Percentiles rank a stretch among this genome's conserved stretches.
These are phyloP conservation scores for Halcyon malimbica DNA, from an alignment of 2,113 vertebrate species.

Conservation along the genomic window DNA sequence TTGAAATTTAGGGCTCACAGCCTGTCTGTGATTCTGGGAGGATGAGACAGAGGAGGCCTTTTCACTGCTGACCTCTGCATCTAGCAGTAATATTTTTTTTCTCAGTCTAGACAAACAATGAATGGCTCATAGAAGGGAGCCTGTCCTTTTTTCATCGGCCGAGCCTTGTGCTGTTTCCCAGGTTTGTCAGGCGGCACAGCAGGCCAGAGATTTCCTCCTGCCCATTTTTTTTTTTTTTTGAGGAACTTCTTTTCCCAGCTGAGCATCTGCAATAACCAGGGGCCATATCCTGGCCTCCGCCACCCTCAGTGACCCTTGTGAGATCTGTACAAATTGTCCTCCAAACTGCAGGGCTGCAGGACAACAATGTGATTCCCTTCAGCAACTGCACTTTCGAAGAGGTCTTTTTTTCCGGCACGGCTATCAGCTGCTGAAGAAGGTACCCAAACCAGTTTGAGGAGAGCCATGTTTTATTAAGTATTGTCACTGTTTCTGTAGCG, in stretches of 20 bases:
- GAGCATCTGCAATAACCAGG: neutral
- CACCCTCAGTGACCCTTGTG: neutral
- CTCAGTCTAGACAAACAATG: neutral
- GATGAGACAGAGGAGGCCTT: neutral
- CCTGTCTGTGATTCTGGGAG: neutral
- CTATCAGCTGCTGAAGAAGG: neutral
- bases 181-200: neutral
- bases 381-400: neutral
- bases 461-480: neutral
- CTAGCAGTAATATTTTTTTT: neutral
- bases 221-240: neutral
- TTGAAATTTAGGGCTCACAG: neutral
- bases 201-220: neutral
- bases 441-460: neutral
- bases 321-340: neutral
- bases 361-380: neutral
- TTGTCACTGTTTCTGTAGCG: neutral
- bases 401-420: neutral
- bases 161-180: neutral
- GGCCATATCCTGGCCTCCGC: neutral
- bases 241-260: neutral
- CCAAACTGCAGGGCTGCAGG: neutral
- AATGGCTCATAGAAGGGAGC: neutral
- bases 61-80: constrained; percentile 8
- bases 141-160: neutral